These are phyloP conservation scores for Ichneumoninae sp. DNA, from an alignment of 2,888 invertebrate genomes.

Conservation along the genomic window DNA sequence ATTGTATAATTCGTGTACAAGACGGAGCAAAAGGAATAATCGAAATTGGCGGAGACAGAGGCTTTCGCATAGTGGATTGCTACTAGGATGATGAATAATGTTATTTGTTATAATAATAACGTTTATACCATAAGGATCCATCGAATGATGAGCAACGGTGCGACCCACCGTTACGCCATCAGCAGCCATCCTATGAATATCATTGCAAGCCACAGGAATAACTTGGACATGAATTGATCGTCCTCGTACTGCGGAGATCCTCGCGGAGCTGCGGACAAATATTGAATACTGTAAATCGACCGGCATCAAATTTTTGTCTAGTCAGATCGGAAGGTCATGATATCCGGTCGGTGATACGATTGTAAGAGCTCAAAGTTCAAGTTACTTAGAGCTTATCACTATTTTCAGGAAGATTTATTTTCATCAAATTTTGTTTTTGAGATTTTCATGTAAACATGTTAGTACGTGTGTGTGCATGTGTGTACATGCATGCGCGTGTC, in stretches of 20 bases:
- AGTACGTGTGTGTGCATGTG: neutral
- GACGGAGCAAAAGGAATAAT: constrained; percentile 40
- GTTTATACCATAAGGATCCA: constrained; percentile 55
- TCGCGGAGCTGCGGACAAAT: constrained; percentile 87
- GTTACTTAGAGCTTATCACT: too few relatives aligned
- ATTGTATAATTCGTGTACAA: constrained; percentile 45
- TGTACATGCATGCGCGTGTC: too few relatives aligned
- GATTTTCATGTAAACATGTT: too few relatives aligned
- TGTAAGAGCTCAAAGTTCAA: neutral
- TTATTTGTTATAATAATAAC: constrained; percentile 50
- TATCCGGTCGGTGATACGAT: neutral
- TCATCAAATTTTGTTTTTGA: neutral
- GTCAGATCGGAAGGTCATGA: neutral
- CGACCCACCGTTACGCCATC: constrained; percentile 88
- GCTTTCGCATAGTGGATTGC: constrained; percentile 33
- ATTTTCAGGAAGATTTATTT: too few relatives aligned
- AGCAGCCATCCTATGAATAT: constrained; percentile 96
- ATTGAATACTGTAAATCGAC: constrained; percentile 1
- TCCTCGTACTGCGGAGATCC: constrained; percentile 95
- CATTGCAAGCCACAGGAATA: constrained; percentile 96
- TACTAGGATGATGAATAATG: constrained; percentile 44
- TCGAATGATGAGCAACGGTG: constrained; percentile 37
- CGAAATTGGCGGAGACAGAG: constrained; percentile 31
- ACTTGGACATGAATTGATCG: constrained; percentile 96
- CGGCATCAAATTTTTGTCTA: neutral